A percentile compares a stretch with the other conserved stretches of the same genome.
These are phyloP conservation scores for Rotaria socialis DNA, from an alignment of 2,888 invertebrate genomes.

Conservation along the genomic window DNA sequence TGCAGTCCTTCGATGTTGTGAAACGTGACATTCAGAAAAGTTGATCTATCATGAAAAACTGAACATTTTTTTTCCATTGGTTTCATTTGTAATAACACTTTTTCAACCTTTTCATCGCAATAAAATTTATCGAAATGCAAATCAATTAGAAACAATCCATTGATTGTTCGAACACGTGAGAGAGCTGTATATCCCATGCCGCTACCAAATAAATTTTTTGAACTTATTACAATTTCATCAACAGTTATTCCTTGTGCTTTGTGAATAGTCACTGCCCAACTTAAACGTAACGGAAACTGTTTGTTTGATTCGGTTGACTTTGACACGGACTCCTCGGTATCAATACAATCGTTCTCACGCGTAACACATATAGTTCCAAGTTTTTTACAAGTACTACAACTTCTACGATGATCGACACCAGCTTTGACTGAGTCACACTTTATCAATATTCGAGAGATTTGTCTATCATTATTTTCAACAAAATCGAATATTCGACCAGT, in stretches of 20 bases:
- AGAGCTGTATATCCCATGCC: constrained; percentile 93
- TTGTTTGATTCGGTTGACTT: constrained; percentile 49
- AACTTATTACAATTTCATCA: constrained; percentile 89
- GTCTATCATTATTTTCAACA: constrained; percentile 71
- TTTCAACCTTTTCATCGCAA: constrained; percentile 65
- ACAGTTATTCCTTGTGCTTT: constrained; percentile 88
- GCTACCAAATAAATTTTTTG: constrained; percentile 83
- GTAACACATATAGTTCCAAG: not conserved
- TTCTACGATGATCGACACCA: not conserved
- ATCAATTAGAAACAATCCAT: constrained; percentile 77
- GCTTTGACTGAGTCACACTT: not conserved
- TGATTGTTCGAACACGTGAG: constrained; percentile 80
- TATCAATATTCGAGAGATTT: constrained; percentile 66
- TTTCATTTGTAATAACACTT: not conserved
- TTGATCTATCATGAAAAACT: not conserved
- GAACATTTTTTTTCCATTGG: not conserved
- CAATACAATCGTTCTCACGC: not conserved
- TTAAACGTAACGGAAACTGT: constrained; percentile 81
- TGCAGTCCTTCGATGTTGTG: not conserved
- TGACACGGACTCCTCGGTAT: not conserved
- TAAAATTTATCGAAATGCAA: constrained; percentile 80
- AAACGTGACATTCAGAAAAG: not conserved
- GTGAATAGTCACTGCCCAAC: constrained; percentile 96
- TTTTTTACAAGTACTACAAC: not conserved
- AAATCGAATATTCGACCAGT: constrained; percentile 55